phyloP scores from a whole-genome alignment of 2,888 invertebrate genomes.

The Agapetus fuscipes region DNA sequence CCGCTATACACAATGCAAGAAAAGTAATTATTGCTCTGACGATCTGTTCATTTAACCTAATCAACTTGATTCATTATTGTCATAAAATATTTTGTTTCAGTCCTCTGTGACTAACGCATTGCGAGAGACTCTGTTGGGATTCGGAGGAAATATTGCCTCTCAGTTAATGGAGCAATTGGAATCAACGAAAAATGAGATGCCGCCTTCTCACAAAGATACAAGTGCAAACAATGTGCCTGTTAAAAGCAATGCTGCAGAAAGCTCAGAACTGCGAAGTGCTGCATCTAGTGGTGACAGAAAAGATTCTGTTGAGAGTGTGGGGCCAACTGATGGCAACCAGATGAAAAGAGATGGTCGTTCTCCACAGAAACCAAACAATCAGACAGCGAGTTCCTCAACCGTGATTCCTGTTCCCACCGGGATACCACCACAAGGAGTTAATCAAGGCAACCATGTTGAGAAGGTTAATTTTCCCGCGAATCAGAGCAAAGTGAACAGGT shows the following conservation, averaged over 20 bases:
- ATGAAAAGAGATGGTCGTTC: neutral
- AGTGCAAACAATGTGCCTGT: neutral
- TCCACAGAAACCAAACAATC: neutral
- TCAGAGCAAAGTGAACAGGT: no score
- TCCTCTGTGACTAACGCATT: slow-evolving; percentile 41
- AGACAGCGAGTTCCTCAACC: no score
- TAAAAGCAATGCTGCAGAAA: no score
- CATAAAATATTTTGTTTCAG: slow-evolving; percentile 25
- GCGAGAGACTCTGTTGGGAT: slow-evolving; percentile 38
- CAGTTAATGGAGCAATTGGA: slow-evolving; percentile 33
- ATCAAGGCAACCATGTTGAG: neutral
- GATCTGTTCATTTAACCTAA: no score
- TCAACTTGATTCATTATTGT: no score
- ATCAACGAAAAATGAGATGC: slow-evolving; percentile 8
- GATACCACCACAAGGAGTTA: no score
- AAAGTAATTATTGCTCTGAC: slow-evolving; percentile 29
- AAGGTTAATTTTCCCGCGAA: neutral
- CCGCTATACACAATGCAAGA: slow-evolving; percentile 39
- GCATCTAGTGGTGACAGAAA: neutral
- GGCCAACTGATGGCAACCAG: neutral
- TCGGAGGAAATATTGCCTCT: slow-evolving; percentile 35
- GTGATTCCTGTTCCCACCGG: no score
- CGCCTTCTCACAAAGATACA: neutral
- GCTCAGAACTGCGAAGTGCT: neutral
- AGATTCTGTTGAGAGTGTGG: neutral